Base-by-base conservation (phyloP, 1,140 invertebrate species). In the Vanessa tameamea region DNA sequence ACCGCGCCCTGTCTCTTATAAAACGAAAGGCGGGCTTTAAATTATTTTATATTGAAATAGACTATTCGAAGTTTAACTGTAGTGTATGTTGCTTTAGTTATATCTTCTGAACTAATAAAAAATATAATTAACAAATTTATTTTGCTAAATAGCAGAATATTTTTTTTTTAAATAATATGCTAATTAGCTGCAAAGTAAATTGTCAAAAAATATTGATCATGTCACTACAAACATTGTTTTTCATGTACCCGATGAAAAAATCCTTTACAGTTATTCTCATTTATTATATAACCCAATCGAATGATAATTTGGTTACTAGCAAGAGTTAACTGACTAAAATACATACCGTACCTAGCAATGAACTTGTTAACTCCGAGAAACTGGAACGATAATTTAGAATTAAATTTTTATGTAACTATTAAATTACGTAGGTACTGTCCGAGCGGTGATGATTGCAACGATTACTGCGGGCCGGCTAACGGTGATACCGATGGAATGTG, bases 401-500 rank as follows among this genome's bases (percentile, higher is more conserved):
- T 61, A 26, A 61, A 37, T 15, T 23, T 61, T 37, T 37, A 61
- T n/a, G 26, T 61, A 37, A 15, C 20, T 13, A 31, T 37, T 15
- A 64, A 64, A 63, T 43, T 50, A 53, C 50, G 50, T 20, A 51
- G 69, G 20, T 51, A 37, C 68, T 59, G 59, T 51, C 63, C 66
- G 53, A 23, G 20, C 53, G 53, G 73, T 65, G 67, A 76, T 77
- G 79, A 76, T 83, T 75, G 82, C 81, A 74, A 74, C 82, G 78
- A 87, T 85, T 83, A 85, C 81, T 78, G 73, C 79, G 77, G 82
- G 69, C 75, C 75, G 77, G 71, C 73, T 90, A 90, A 92, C 87
- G 87, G 88, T 87, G 85, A 78, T 80, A 76, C 77, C 63, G 81
- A 72, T 78, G 87, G 89, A 90, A 91, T 91, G 88, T 80, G 82